phyloP scores from a whole-genome alignment of 2,113 vertebrate genomes.

The Alouatta palliata region DNA sequence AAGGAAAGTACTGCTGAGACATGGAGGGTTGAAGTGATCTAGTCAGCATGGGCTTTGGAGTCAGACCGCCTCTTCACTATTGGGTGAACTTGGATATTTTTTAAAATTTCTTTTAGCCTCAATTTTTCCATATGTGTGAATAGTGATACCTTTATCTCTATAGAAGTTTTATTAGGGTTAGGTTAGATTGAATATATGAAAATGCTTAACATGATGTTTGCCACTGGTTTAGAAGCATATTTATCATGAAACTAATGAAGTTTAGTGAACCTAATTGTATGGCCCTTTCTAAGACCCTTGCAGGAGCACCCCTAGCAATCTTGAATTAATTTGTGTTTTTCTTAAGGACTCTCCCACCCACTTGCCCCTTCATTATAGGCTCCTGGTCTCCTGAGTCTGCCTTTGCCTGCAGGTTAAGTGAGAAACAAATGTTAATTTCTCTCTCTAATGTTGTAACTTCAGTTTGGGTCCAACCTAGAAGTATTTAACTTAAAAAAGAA shows the following conservation, averaged over 20 bases:
- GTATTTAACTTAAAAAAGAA: background rate
- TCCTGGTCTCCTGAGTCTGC: background rate
- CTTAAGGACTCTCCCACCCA: background rate
- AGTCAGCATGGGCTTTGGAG: background rate
- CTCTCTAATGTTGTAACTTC: background rate
- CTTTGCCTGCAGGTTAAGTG: background rate
- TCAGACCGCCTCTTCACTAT: background rate
- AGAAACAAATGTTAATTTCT: slow-evolving; percentile 16
- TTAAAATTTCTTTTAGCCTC: background rate
- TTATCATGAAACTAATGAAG: slow-evolving; percentile 1
- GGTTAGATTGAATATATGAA: background rate
- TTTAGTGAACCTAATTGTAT: background rate
- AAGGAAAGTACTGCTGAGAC: background rate
- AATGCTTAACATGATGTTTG: background rate
- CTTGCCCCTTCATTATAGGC: background rate
- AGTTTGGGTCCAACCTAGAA: background rate
- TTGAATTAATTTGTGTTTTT: background rate
- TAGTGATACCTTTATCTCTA: background rate
- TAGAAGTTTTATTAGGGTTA: background rate
- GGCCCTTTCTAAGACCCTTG: background rate
- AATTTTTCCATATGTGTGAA: background rate
- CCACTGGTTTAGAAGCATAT: background rate
- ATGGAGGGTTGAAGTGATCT: background rate
- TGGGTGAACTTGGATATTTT: background rate
- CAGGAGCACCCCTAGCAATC: background rate